Evolutionary conservation across 2,797 vertebrate species (phyloP).

Genomic region (Okamejei kenojei): DNA sequence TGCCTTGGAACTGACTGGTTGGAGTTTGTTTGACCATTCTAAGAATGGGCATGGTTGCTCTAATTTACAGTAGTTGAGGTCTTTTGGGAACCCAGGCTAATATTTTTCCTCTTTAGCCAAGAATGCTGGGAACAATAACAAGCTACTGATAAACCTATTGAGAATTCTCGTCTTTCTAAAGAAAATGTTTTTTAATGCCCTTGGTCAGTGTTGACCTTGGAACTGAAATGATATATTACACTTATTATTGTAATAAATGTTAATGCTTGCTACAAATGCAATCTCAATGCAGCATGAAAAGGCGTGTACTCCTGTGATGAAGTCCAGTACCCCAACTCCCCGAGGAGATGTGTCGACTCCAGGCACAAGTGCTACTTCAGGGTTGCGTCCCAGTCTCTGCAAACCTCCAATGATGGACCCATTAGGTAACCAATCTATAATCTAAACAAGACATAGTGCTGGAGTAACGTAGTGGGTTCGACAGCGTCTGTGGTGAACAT

Average conservation of each 20-base stretch:
- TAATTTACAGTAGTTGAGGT: neutral
- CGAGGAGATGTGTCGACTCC: conserved; percentile 79
- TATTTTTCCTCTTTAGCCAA: neutral
- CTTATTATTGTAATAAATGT: conserved; percentile 63
- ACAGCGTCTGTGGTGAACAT: no score
- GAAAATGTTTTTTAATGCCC: neutral
- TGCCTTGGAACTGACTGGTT: neutral
- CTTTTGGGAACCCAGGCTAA: neutral
- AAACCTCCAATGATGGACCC: conserved; percentile 85
- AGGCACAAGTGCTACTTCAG: conserved; percentile 69
- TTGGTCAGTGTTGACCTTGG: neutral
- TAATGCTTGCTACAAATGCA: conserved; percentile 60
- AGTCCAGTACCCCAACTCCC: conserved; percentile 76
- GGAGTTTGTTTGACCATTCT: neutral
- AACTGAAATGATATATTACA: conserved; percentile 45
- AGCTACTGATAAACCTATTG: neutral
- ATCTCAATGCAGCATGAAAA: conserved; percentile 79
- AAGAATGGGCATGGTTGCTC: neutral
- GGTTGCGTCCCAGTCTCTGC: conserved; percentile 74
- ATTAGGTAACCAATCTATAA: conserved; percentile 81
- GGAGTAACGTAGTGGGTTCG: no score
- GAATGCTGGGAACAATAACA: neutral
- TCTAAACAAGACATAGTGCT: neutral
- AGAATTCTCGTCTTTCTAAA: neutral
- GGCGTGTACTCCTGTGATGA: conserved; percentile 82